Conservation (phyloP, 2,888 invertebrate species). For the Aporophyla lueneburgensis region DNA sequence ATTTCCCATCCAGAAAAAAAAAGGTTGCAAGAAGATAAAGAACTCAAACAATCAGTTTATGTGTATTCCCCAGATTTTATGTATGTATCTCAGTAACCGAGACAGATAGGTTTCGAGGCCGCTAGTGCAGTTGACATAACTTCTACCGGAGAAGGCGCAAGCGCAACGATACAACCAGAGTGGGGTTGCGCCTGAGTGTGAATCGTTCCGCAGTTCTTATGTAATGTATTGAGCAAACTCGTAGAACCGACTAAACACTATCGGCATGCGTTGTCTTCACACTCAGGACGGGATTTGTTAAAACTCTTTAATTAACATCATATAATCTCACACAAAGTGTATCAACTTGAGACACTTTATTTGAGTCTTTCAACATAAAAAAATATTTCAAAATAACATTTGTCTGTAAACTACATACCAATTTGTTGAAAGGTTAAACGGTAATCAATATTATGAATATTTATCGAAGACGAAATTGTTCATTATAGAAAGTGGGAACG, state of each 20-base stretch:
- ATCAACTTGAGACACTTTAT: not conserved
- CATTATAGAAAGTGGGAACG: not conserved
- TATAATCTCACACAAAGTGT: not conserved
- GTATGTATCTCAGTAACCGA: slow-evolving; percentile 53
- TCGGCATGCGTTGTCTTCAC: slow-evolving; percentile 35
- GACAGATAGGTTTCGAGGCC: slow-evolving; percentile 59
- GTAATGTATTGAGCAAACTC: slow-evolving; percentile 79
- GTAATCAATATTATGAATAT: slow-evolving; percentile 36
- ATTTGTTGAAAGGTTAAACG: slow-evolving; percentile 30
- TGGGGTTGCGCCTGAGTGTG: slow-evolving; percentile 66
- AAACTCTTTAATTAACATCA: slow-evolving; percentile 18
- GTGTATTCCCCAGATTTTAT: slow-evolving; percentile 42
- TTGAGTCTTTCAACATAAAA: slow-evolving; percentile 1
- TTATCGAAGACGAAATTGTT: not conserved
- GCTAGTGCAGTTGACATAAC: slow-evolving; percentile 66
- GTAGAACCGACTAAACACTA: slow-evolving; percentile 54
- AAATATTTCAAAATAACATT: slow-evolving; percentile 4
- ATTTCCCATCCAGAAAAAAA: too few relatives aligned
- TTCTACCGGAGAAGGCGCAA: slow-evolving; percentile 65
- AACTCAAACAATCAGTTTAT: slow-evolving; percentile 22
- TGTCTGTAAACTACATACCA: not conserved
- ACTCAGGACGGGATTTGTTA: slow-evolving; percentile 23
- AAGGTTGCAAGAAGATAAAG: too few relatives aligned
- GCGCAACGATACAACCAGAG: slow-evolving; percentile 68
- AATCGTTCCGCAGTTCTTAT: slow-evolving; percentile 76